Conservation (phyloP, 2,797 vertebrate species). For the Furcifer pardalis region DNA sequence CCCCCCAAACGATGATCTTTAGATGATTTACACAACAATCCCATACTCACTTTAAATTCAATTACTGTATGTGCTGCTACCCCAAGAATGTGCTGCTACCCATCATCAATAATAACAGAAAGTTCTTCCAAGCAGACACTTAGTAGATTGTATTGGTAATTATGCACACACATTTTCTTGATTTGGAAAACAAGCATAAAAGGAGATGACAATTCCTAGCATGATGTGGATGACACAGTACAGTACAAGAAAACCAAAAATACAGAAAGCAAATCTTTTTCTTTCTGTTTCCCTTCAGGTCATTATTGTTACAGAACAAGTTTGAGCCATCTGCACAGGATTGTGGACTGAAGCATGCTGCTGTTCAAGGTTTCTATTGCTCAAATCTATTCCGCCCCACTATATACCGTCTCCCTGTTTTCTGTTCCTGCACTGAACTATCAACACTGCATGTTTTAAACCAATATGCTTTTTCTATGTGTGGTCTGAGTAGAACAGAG, state of each 20-base stretch:
- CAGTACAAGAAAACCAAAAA: not conserved
- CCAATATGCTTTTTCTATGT: too few species aligned
- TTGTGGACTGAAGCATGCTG: not conserved
- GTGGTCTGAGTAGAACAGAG: too few species aligned
- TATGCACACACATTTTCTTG: not conserved
- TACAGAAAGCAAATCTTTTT: not conserved
- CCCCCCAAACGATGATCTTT: not conserved
- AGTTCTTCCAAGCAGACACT: too few species aligned
- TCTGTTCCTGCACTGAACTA: not conserved
- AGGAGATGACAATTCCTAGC: not conserved
- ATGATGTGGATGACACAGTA: not conserved
- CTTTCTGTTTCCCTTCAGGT: not conserved
- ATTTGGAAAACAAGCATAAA: not conserved
- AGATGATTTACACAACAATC: not conserved
- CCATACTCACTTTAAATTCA: not conserved
- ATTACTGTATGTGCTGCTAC: too few species aligned
- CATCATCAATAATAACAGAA: too few species aligned
- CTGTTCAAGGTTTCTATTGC: not conserved
- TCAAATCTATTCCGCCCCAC: not conserved
- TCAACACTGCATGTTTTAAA: not conserved
- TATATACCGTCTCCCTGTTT: not conserved
- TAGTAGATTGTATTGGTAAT: not conserved
- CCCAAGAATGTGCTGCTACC: too few species aligned
- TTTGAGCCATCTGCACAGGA: not conserved
- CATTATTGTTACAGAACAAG: not conserved